Conservation (phyloP, 2,888 invertebrate genomes). For the Chrysodeixis includens region DNA sequence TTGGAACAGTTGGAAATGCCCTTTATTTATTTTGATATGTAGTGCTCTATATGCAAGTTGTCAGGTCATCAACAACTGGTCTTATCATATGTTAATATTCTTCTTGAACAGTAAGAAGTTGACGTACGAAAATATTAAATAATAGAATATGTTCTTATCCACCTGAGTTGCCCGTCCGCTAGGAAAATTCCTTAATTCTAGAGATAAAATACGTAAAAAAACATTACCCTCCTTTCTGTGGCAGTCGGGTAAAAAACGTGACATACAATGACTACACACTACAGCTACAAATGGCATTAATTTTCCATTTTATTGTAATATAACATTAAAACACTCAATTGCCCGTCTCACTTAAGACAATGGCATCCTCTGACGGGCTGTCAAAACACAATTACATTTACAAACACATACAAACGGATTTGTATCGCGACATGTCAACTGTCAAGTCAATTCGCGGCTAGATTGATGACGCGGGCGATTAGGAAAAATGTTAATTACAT, state of each 20-base stretch:
- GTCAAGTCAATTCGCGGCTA: conserved; percentile 50
- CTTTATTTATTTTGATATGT: neutral
- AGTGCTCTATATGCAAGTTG: neutral
- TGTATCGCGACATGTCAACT: conserved; percentile 58
- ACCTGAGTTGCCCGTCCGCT: too few species aligned
- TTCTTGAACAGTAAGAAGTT: too few species aligned
- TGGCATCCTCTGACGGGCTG: conserved; percentile 54
- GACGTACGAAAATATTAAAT: too few species aligned
- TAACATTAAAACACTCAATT: conserved; percentile 6
- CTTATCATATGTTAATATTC: too few species aligned
- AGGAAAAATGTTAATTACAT: conserved; percentile 65
- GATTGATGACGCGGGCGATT: conserved; percentile 61
- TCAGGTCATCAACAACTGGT: too few species aligned
- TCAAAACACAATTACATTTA: conserved; percentile 61
- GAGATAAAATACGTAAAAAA: too few species aligned
- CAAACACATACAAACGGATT: conserved; percentile 58
- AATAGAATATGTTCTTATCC: too few species aligned
- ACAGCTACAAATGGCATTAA: neutral
- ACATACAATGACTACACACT: neutral
- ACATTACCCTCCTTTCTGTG: too few species aligned
- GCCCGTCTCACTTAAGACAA: conserved; percentile 43
- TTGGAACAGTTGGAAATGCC: neutral
- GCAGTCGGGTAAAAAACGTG: too few species aligned
- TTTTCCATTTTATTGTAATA: neutral
- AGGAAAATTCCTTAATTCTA: too few species aligned